Base-by-base conservation (phyloP, 2,888 invertebrate genomes). In the Tetranychus truncatus region DNA sequence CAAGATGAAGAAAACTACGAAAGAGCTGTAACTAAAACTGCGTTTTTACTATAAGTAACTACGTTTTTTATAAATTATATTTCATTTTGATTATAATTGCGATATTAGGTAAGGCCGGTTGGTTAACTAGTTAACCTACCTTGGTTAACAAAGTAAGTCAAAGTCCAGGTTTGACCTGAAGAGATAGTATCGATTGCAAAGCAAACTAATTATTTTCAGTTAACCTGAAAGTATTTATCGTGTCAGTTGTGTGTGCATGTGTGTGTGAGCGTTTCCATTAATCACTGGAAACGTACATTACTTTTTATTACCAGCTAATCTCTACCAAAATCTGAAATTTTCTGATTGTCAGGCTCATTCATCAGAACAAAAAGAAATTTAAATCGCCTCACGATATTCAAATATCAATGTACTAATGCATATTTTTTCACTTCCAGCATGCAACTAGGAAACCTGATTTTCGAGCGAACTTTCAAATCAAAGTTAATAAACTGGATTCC, bases 101-200 rank as follows among this genome's bases (percentile, higher is more conserved):
- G 55, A 55, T 55, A 55, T 55, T 55, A 55, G 55, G 55, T 55
- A 55, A 55, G 55, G 55, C 55, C 55, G 55, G 55, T 55, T 55
- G 55, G 55, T 55, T 55, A 55, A 55, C 55, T 55, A 15, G 55
- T 55, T 55, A 55, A 55, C 9, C 55, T 15, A 55, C 9, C 55
- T 15, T 55, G 9, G 55, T 9, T 55, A 15, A 15, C 55, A 9
- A 55, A 55, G 55, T 55, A 15, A 55, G 15, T 55, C 15, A 55
- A 55, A 55, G 55, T 55, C 55, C 55, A 55, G 55, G 15, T 55
- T 55, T 55, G 55, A 55, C 55, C 55, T 55, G 55, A 55, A 55
- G 55, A 55, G 55, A 55, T 55, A 55, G 15, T 55, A 55, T 55
- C 55, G 55, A 55, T 55, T 55, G 55, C 15, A 55, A 55, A 55